phyloP scores from a whole-genome alignment of 2,888 invertebrate genomes.

The Eristalis pertinax region DNA sequence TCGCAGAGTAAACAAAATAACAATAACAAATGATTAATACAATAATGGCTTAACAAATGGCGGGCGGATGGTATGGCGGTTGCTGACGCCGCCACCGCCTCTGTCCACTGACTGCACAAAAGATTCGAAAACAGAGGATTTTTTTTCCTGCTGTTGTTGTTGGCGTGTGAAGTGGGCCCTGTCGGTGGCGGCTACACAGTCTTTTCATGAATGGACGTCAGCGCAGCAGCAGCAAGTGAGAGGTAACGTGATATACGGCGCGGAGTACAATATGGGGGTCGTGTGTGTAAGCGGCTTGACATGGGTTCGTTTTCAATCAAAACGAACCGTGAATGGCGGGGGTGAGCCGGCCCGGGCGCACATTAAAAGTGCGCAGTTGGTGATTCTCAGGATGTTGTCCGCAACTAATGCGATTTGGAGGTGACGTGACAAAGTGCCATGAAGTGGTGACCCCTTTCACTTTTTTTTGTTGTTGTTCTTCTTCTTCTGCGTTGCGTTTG shows the following conservation, averaged over 20 bases:
- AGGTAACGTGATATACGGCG: slow-evolving; percentile 33
- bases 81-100: slow-evolving; percentile 28
- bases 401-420: slow-evolving; percentile 24
- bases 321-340: background rate
- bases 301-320: slow-evolving; percentile 44
- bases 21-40: slow-evolving; percentile 59
- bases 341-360: background rate
- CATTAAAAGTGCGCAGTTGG: slow-evolving; percentile 49
- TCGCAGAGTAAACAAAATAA: slow-evolving; percentile 48
- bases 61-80: slow-evolving; percentile 42
- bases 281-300: slow-evolving; percentile 47
- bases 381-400: slow-evolving; percentile 42
- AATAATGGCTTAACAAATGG: slow-evolving; percentile 49
- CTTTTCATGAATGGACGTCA: slow-evolving; percentile 39
- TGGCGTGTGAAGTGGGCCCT: slow-evolving; percentile 10
- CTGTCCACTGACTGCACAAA: slow-evolving; percentile 32
- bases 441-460: slow-evolving; percentile 18
- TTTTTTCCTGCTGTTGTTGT: background rate
- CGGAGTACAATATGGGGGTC: slow-evolving; percentile 17
- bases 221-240: background rate
- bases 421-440: slow-evolving; percentile 9
- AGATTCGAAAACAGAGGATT: slow-evolving; percentile 9
- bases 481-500: background rate
- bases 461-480: background rate
- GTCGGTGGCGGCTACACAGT: slow-evolving; percentile 1